Percentiles rank a stretch among this genome's conserved stretches.
Conservation (phyloP, 30 jellyfish, hydroid and myxozoan species). For the Cassiopea andromeda region DNA sequence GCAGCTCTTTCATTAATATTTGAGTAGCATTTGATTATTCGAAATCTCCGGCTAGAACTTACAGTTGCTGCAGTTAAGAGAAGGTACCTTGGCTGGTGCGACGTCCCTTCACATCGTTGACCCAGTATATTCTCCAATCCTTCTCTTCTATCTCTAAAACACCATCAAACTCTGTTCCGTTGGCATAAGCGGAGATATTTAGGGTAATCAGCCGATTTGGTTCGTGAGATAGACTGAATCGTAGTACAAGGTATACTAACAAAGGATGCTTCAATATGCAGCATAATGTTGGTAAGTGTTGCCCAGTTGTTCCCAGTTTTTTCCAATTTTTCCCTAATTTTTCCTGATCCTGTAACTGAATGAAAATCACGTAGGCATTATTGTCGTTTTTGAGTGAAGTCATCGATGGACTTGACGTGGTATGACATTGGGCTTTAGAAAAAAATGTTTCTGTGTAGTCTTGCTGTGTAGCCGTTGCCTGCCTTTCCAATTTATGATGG, state of each 20-base stretch:
- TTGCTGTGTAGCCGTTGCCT: too few relatives aligned
- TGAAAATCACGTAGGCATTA: too few relatives aligned
- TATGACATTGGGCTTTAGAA: too few relatives aligned
- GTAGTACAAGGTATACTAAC: neutral
- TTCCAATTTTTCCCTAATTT: too few relatives aligned
- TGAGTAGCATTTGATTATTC: constrained; percentile 12
- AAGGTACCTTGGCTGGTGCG: neutral
- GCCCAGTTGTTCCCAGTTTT: neutral
- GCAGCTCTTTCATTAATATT: constrained; percentile 5
- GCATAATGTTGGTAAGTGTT: neutral
- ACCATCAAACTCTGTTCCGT: too few relatives aligned
- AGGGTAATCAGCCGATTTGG: neutral
- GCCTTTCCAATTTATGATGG: too few relatives aligned
- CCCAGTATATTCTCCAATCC: neutral
- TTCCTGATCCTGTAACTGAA: too few relatives aligned
- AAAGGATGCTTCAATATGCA: neutral
- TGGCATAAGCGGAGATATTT: neutral
- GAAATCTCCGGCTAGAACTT: constrained; percentile 1
- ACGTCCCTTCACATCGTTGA: neutral
- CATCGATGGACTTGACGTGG: too few relatives aligned
- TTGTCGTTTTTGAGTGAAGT: too few relatives aligned
- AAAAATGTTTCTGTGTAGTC: too few relatives aligned
- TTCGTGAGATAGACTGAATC: neutral
- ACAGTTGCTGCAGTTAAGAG: neutral
- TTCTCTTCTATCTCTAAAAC: neutral